These are phyloP conservation scores for Limnephilus auricula DNA, from an alignment of 2,888 invertebrate genomes.

Conservation along the genomic window DNA sequence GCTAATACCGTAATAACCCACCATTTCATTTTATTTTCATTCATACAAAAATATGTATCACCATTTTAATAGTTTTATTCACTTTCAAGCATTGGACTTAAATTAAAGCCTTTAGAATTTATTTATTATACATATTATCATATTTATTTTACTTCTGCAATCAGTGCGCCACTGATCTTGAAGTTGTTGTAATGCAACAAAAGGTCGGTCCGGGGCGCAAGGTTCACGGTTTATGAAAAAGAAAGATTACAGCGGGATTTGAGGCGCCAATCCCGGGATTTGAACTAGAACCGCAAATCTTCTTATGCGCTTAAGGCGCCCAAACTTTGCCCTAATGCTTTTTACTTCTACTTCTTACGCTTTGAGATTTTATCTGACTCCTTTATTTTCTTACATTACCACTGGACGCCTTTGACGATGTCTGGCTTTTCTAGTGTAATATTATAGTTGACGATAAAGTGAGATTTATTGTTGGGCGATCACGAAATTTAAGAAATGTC, in stretches of 20 bases:
- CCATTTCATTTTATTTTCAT: too few relatives aligned
- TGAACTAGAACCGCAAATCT: constrained; percentile 64
- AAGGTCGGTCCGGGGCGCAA: background rate
- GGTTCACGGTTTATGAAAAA: constrained; percentile 57
- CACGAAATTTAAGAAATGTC: background rate
- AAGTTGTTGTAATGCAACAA: constrained; percentile 48
- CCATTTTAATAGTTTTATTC: too few relatives aligned
- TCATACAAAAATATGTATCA: too few relatives aligned
- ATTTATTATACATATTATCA: too few relatives aligned
- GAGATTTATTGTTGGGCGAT: background rate
- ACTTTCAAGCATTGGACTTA: too few relatives aligned
- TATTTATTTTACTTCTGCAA: background rate
- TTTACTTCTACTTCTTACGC: constrained; percentile 38
- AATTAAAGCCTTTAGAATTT: too few relatives aligned
- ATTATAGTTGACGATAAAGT: background rate
- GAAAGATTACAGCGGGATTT: constrained; percentile 65
- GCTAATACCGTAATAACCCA: too few relatives aligned
- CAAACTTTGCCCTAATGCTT: constrained; percentile 64
- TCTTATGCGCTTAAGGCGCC: constrained; percentile 64
- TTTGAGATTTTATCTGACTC: constrained; percentile 22
- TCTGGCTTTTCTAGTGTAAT: background rate
- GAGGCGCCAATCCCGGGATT: constrained; percentile 63
- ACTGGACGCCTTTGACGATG: constrained; percentile 3
- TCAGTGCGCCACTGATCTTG: constrained; percentile 18
- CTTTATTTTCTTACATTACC: constrained; percentile 32